These are phyloP conservation scores for Hyperopisus bebe DNA, from an alignment of 2,113 vertebrate genomes.

Conservation along the genomic window DNA sequence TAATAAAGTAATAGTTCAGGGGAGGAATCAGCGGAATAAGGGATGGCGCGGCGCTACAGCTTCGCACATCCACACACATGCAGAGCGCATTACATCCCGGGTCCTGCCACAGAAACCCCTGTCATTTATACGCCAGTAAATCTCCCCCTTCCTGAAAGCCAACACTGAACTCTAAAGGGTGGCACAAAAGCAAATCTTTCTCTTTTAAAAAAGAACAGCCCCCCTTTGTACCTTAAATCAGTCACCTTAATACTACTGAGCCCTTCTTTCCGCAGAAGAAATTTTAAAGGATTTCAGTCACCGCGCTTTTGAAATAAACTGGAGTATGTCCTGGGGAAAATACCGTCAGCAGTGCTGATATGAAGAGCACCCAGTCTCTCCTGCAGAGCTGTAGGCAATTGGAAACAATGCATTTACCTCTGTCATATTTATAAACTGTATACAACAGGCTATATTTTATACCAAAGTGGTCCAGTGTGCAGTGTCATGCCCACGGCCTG, in stretches of 20 bases:
- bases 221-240: slow-evolving; percentile 42
- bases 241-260: slow-evolving; percentile 26
- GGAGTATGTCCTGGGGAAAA: background rate
- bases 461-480: background rate
- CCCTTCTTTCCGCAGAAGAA: slow-evolving; percentile 19
- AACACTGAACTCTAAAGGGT: slow-evolving; percentile 54
- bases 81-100: slow-evolving; percentile 50
- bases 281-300: slow-evolving; percentile 11
- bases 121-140: slow-evolving; percentile 61
- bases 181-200: slow-evolving; percentile 53
- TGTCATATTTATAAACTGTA: background rate
- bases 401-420: background rate
- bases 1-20: background rate
- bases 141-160: slow-evolving; percentile 56
- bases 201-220: slow-evolving; percentile 36
- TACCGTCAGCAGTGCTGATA: background rate
- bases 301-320: slow-evolving; percentile 5
- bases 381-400: background rate
- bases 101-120: slow-evolving; percentile 45
- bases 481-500: background rate
- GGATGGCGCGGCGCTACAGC: slow-evolving; percentile 32
- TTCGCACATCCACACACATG: slow-evolving; percentile 45
- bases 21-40: slow-evolving; percentile 12
- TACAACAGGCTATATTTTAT: background rate
- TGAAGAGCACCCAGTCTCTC: background rate